Evolutionary conservation across 2,888 invertebrate genomes (phyloP), one percentile per base, ranked within the genome.

Genomic region (Pedicia rivosa): DNA sequence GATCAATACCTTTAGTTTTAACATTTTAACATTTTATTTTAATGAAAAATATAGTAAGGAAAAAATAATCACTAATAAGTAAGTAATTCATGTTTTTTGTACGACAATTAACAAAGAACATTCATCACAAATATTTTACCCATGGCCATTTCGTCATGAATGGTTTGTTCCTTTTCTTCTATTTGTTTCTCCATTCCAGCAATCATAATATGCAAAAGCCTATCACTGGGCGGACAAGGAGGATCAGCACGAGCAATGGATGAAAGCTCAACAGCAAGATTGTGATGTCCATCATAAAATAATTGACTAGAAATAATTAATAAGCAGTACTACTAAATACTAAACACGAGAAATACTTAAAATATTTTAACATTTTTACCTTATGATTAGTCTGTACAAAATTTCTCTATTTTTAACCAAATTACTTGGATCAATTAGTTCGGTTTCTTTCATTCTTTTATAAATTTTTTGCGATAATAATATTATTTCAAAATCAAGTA

Each of bases 251-350:
- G 84, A 0, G 90, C 82, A 22, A 81, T 67, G 36, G 78, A 73
- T 1, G 90, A 78, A 39, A 98, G 59, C 35, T 76, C 80, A 1
- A 87, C 77, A 0, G 94, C 97, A 35, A 95, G 67, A n/a, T 78
- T 76, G 56, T 92, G 90, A 57, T 91, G 81, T 1, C 97, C 97
- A 73, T 98, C 98, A 54, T 98, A 97, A 59, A 86, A 90, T 36
- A 99, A 65, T 60, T 98, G 98, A 51, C 98, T 98, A 57, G 24
- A 69, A 65, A 44, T 43, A 44, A 41, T 13, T 17, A 17, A 35
- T 35, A 16, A 24, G n/a, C 8, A 24, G 3, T 24, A 7, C n/a
- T 19, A 12, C 12, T 2, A 19, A 17, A 35, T 8, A 38, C 37
- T 32, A 35, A 40, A 39, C 37, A 15, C 43, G 38, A 26, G 38